Evolutionary conservation across 2,113 vertebrate species (phyloP).

Genomic region (Rhegmatorhina hoffmannsi): DNA sequence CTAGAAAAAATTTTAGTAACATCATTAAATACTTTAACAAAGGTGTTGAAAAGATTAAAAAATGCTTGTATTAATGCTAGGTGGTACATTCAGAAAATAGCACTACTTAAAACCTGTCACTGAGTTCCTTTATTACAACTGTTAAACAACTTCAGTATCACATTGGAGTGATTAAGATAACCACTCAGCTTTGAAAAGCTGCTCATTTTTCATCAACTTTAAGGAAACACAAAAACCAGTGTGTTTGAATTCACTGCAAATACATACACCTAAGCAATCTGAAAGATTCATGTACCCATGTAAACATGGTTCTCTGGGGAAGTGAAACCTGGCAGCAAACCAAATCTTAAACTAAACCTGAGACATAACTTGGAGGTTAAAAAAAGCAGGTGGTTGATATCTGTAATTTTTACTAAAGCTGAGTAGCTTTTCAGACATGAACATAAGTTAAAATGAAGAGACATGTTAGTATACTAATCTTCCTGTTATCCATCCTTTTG

Average conservation of each 20-base stretch:
- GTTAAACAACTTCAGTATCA: background rate
- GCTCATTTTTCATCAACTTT: background rate
- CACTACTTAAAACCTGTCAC: background rate
- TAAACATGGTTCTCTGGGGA: background rate
- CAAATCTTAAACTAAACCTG: background rate
- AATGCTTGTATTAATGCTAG: background rate
- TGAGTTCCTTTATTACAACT: background rate
- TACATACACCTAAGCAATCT: background rate
- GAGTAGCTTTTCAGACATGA: conserved; percentile 10
- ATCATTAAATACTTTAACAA: background rate
- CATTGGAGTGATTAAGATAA: background rate
- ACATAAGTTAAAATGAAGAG: background rate
- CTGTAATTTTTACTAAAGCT: background rate
- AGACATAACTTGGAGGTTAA: background rate
- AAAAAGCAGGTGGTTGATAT: background rate
- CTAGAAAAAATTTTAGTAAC: background rate
- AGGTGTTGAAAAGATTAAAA: background rate
- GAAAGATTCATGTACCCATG: background rate
- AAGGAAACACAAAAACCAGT: background rate
- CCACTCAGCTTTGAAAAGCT: background rate
- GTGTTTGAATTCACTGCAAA: background rate
- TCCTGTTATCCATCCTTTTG: conserved; percentile 48
- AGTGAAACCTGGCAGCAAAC: background rate
- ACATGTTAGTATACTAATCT: conserved; percentile 44
- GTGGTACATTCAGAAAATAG: background rate